Base-by-base conservation (phyloP, 1,140 invertebrate species). In the Drosophila micromelanica region DNA sequence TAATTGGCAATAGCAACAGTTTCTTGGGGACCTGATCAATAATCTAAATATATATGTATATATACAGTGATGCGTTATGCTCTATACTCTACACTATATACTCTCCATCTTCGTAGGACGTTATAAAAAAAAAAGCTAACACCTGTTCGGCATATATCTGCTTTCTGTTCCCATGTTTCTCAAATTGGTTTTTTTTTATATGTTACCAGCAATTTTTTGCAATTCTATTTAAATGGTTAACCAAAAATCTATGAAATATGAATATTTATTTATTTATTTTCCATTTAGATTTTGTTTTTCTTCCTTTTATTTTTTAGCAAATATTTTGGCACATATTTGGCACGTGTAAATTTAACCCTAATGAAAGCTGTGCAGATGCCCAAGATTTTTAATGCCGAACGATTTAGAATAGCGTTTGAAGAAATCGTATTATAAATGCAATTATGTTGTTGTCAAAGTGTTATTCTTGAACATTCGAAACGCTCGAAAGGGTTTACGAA, bases 311-410 rank as follows among this genome's bases (percentile, higher is more conserved):
- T 27, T 54, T 12, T 40, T 40, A 37, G 49, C 49, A 49, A 67
- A 59, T 67, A 59, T 67, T 67, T 67, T 48, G 63, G 57, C 54
- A 67, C 30, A 40, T 40, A 57, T 56, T 17, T 49, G 63, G 63
- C 63, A 49, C 45, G 17, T 43, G 64, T 40, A 15, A 40, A 37
- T 43, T 12, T 13, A 30, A 35, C 3, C 32, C 30, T n/a, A 40
- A 20, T 35, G 13, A 45, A 37, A 46, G 15, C 35, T 46, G 5
- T 42, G 38, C 55, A 68, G 35, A 51, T 68, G 55, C 20, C 15
- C 15, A 37, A 51, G 20, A 54, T 30, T 23, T 45, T 54, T 45
- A 30, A 51, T 60, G 35, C 11, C 35, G 17, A n/a, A 15, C 12
- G 48, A 30, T 43, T 11, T 43, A 38, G 11, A 38, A 38, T 38